Evolutionary conservation across 2,797 vertebrate genomes (phyloP).

Genomic region (Sardinella longiceps): DNA sequence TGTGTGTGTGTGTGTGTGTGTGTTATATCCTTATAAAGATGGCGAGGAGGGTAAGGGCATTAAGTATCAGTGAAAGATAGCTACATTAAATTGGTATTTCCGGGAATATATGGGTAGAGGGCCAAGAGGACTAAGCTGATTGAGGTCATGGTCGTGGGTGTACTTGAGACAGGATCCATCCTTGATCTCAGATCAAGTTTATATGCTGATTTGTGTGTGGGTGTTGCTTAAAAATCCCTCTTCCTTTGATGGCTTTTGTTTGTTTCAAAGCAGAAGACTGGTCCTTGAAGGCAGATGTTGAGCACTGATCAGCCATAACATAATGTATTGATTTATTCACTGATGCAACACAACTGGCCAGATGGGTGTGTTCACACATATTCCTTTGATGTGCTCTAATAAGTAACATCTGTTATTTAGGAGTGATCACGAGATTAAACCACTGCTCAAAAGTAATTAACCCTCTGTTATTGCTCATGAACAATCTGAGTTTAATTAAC

Average conservation of each 20-base stretch:
- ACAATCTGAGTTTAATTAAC: not conserved
- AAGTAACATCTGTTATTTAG: not conserved
- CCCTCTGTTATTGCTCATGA: not conserved
- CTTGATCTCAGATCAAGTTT: conserved; percentile 15
- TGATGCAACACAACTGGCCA: not conserved
- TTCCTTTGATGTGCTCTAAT: not conserved
- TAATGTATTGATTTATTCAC: not conserved
- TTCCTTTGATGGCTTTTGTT: conserved; percentile 10
- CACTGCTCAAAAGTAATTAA: not conserved
- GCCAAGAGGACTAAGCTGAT: not conserved
- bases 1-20: conserved; percentile 24
- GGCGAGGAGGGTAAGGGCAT: not conserved
- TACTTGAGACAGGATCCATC: conserved; percentile 52
- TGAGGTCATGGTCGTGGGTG: conserved; percentile 58
- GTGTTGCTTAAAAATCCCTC: not conserved
- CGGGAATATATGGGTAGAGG: not conserved
- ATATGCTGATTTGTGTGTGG: conserved; percentile 13
- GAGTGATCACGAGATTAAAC: not conserved
- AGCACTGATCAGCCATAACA: not conserved
- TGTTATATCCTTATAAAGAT: conserved; percentile 21
- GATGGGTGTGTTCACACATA: not conserved
- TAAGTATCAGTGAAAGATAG: not conserved
- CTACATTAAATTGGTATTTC: not conserved
- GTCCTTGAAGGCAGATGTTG: conserved; percentile 18
- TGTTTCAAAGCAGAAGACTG: conserved; percentile 14